A percentile compares a stretch with the other conserved stretches of the same genome.
phyloP scores from a whole-genome alignment of 2,888 invertebrate species.

The Ectemnius lituratus region DNA sequence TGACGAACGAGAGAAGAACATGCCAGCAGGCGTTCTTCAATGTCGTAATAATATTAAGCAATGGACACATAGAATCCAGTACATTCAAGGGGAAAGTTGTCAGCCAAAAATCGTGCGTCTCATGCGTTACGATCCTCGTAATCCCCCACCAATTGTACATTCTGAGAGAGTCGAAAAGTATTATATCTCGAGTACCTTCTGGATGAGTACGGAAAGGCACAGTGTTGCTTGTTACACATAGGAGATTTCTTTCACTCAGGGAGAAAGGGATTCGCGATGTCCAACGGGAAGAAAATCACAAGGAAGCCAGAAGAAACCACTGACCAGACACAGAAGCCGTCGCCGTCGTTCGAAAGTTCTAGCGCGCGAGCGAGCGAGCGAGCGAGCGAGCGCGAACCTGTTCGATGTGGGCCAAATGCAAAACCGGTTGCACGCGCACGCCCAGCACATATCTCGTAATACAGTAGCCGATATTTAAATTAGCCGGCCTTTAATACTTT shows the following conservation, averaged over 20 bases:
- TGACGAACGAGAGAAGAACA: too few species aligned
- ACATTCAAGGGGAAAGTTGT: too few species aligned
- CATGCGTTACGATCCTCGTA: too few species aligned
- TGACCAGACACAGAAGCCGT: too few species aligned
- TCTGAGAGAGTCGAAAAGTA: too few species aligned
- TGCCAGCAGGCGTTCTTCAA: too few species aligned
- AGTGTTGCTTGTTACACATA: slow-evolving; percentile 8
- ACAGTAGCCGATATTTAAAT: slow-evolving; percentile 17
- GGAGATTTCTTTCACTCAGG: slow-evolving; percentile 1
- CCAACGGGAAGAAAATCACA: background rate
- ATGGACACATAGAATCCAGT: too few species aligned
- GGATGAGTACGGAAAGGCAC: background rate
- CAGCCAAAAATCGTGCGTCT: too few species aligned
- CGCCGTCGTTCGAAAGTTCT: slow-evolving; percentile 45
- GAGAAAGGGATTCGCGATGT: slow-evolving; percentile 2
- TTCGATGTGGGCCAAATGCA: slow-evolving; percentile 56
- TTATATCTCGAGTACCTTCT: background rate
- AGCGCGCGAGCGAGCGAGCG: slow-evolving; percentile 10
- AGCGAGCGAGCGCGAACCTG: background rate
- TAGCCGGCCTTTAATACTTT: background rate
- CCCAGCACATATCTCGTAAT: slow-evolving; percentile 12
- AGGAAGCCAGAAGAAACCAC: slow-evolving; percentile 3
- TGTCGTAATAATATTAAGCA: too few species aligned
- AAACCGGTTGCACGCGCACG: slow-evolving; percentile 48
- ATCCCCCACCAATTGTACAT: too few species aligned